These are phyloP conservation scores for Bombylius discolor DNA, from an alignment of 2,888 invertebrate genomes.

Conservation along the genomic window DNA sequence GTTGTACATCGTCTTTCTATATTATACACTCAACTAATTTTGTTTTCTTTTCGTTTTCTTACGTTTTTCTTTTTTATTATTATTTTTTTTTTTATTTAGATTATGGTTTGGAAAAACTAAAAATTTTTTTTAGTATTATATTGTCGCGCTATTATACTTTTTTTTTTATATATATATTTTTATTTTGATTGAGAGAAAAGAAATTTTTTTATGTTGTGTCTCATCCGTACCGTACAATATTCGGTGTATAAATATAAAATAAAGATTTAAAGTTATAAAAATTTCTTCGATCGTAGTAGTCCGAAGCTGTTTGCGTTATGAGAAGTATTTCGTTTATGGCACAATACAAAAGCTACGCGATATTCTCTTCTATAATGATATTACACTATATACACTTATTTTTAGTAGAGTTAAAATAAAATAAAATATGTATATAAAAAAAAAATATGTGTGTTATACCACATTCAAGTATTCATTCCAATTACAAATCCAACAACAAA, in stretches of 20 bases:
- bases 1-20: background rate
- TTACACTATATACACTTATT: background rate
- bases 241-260: constrained; percentile 10
- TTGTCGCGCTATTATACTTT: background rate
- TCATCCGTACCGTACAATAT: background rate
- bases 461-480: too few relatives aligned
- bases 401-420: too few relatives aligned
- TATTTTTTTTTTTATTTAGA: background rate
- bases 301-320: constrained; percentile 38
- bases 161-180: background rate
- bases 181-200: background rate
- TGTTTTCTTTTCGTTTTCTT: background rate
- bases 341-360: constrained; percentile 36
- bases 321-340: constrained; percentile 39
- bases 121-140: background rate
- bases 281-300: constrained; percentile 23
- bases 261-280: constrained; percentile 12
- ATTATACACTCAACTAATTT: background rate
- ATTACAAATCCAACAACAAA: too few relatives aligned
- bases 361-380: constrained; percentile 7
- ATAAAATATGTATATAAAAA: constrained; percentile 5
- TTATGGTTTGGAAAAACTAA: background rate
- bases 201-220: constrained; percentile 1
- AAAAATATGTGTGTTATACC: too few relatives aligned
- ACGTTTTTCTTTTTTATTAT: background rate